Percentiles rank a stretch among this genome's conserved stretches.
phyloP scores from a whole-genome alignment of 2,113 vertebrate genomes.

The Theristicus caerulescens region DNA sequence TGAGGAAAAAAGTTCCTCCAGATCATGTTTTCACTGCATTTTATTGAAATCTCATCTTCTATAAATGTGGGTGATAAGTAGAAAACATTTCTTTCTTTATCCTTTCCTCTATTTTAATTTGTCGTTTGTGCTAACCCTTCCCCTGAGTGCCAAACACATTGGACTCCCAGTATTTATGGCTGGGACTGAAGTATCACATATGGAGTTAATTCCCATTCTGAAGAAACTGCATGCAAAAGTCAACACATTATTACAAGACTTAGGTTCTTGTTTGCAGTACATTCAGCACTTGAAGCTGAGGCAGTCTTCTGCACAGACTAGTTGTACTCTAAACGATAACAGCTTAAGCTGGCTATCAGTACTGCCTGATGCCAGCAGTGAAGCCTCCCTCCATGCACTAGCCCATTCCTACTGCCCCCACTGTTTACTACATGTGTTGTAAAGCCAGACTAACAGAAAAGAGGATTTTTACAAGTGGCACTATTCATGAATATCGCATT shows the following conservation, averaged over 20 bases:
- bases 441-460: slow-evolving; percentile 6
- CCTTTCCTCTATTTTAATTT: slow-evolving; percentile 12
- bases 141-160: not conserved
- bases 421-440: slow-evolving; percentile 28
- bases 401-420: not conserved
- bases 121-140: not conserved
- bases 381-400: not conserved
- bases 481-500: not conserved
- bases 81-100: not conserved
- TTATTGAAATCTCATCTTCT: not conserved
- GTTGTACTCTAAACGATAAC: slow-evolving; percentile 14
- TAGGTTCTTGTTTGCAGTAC: slow-evolving; percentile 35
- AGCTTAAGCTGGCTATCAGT: slow-evolving; percentile 36
- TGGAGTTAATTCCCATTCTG: not conserved
- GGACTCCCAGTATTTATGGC: not conserved
- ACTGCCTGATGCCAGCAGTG: not conserved
- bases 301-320: not conserved
- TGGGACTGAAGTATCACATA: not conserved
- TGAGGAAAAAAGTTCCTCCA: not conserved
- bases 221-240: slow-evolving; percentile 56
- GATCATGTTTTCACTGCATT: not conserved
- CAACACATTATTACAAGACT: slow-evolving; percentile 31
- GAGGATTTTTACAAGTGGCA: slow-evolving; percentile 18
- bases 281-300: slow-evolving; percentile 1
- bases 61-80: not conserved